These are phyloP conservation scores for Larimichthys polyactis DNA, from an alignment of 2,113 vertebrate species.

Conservation along the genomic window DNA sequence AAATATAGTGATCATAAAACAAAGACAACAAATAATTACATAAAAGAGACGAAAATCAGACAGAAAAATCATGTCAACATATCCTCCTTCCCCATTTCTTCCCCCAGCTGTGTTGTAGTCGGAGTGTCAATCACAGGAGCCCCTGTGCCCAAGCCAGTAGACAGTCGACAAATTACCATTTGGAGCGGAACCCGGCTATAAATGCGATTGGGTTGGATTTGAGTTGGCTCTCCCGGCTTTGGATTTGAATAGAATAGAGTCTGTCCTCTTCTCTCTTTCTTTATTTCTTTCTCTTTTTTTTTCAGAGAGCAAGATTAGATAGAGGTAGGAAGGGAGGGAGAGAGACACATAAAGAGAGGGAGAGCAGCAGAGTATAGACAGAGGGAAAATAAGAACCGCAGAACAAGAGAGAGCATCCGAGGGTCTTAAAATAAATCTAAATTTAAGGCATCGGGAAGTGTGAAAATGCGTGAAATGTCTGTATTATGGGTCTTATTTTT, in stretches of 20 bases:
- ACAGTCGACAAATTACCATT: conserved; percentile 66
- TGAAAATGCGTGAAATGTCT: conserved; percentile 42
- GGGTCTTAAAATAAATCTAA: conserved; percentile 60
- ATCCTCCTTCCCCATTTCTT: not conserved
- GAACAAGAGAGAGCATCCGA: conserved; percentile 6
- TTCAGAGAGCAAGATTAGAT: conserved; percentile 70
- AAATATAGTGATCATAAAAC: not conserved
- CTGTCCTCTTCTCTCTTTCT: conserved; percentile 37
- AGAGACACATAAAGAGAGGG: conserved; percentile 30
- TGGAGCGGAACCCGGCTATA: conserved; percentile 58
- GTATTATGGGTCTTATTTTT: conserved; percentile 53
- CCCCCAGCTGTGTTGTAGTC: conserved; percentile 32
- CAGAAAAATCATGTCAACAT: conserved; percentile 5
- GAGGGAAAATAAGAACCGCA: conserved; percentile 45
- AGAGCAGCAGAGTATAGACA: conserved; percentile 44
- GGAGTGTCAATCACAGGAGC: conserved; percentile 55
- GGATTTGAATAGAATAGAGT: conserved; percentile 72
- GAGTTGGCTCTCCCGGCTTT: conserved; percentile 62
- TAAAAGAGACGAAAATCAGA: not conserved
- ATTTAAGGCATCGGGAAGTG: conserved; percentile 53
- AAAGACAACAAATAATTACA: not conserved
- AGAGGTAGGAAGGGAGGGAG: conserved; percentile 38
- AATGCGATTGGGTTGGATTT: conserved; percentile 68
- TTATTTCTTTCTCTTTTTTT: conserved; percentile 6
- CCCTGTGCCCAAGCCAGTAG: conserved; percentile 28